Evolutionary conservation across 2,888 invertebrate genomes (phyloP), one percentile per base, ranked within the genome.

Genomic region (Amphipyra berbera): DNA sequence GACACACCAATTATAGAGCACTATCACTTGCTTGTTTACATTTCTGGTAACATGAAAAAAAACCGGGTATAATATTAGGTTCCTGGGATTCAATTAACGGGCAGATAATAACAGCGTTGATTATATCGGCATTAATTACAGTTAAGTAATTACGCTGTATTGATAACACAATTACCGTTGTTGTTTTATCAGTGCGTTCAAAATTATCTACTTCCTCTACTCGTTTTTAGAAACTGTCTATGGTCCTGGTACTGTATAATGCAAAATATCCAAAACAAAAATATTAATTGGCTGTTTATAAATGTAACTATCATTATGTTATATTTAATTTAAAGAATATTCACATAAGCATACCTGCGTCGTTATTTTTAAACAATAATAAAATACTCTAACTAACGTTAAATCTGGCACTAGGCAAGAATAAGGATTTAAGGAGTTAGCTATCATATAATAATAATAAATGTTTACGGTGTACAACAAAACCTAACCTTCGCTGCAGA

Each of bases 161-260:
- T 72, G 67, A 71, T 72, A 71, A 60, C 35, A 55, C 40, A 64
- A 58, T 62, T 15, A 67, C 48, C 54, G 42, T 35, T 53, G 50
- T 70, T 56, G 13, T 52, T 68, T 73, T 71, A 71, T 67, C 59
- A 59, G 49, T 33, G 6, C 21, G 21, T 52, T 44, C 40, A 9
- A 46, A 42, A 47, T 47, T 33, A 59, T 48, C 35, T 33, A 44
- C 65, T 64, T 46, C 33, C n/a, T 52, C 27, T 14, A 14, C 21
- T 10, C 54, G 15, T 27, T 38, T 47, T 30, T 12, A 10, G 13
- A 13, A 21, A 38, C 2, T 50, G 9, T 47, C 8, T 21, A 33
- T 41, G 13, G 48, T 30, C 13, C 48, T 45, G n/a, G n/a, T n/a
- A n/a, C n/a, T n/a, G n/a, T n/a, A n/a, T n/a, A n/a, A n/a, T n/a